Percentiles rank a stretch among this genome's conserved stretches.
These are phyloP conservation scores for Idris sp. DNA, from an alignment of 1,140 invertebrate genomes.

Conservation along the genomic window DNA sequence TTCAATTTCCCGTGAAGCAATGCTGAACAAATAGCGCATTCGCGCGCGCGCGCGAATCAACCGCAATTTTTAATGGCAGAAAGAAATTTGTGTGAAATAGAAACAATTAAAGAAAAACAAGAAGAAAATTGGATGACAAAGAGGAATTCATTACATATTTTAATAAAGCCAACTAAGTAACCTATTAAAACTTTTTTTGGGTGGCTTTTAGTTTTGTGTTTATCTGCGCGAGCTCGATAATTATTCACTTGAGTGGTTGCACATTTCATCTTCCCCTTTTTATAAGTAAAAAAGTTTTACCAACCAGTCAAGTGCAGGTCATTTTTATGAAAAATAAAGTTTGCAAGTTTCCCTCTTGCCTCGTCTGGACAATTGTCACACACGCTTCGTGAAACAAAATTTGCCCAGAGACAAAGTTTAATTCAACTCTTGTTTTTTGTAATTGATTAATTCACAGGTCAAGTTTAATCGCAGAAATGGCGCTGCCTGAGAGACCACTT, in stretches of 20 bases:
- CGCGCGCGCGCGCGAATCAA: constrained; percentile 6
- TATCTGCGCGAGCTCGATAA: constrained; percentile 46
- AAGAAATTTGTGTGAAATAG: constrained; percentile 9
- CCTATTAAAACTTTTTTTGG: constrained; percentile 49
- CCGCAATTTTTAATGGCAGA: constrained; percentile 22
- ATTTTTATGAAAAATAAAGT: constrained; percentile 19
- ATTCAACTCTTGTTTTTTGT: constrained; percentile 9
- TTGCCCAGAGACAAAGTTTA: not conserved
- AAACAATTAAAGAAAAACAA: constrained; percentile 39
- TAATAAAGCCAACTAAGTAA: constrained; percentile 49
- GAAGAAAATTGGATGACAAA: constrained; percentile 9
- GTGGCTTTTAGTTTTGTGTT: constrained; percentile 37
- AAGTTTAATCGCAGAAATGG: constrained; percentile 22
- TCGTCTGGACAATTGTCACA: no score
- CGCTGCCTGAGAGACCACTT: constrained; percentile 13
- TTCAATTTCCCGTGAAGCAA: constrained; percentile 36
- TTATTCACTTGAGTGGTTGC: constrained; percentile 42
- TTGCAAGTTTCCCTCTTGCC: constrained; percentile 7
- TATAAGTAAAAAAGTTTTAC: constrained; percentile 14
- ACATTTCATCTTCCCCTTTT: constrained; percentile 1
- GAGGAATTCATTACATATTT: constrained; percentile 54
- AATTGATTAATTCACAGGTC: constrained; percentile 17
- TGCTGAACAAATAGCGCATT: constrained; percentile 20
- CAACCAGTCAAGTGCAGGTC: constrained; percentile 5
- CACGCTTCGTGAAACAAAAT: not conserved